A percentile compares a stretch with the other conserved stretches of the same genome.
Evolutionary conservation across 37 sponge, comb jelly and placozoan species (phyloP).

Genomic region (Chondrilla cf. caribensis): DNA sequence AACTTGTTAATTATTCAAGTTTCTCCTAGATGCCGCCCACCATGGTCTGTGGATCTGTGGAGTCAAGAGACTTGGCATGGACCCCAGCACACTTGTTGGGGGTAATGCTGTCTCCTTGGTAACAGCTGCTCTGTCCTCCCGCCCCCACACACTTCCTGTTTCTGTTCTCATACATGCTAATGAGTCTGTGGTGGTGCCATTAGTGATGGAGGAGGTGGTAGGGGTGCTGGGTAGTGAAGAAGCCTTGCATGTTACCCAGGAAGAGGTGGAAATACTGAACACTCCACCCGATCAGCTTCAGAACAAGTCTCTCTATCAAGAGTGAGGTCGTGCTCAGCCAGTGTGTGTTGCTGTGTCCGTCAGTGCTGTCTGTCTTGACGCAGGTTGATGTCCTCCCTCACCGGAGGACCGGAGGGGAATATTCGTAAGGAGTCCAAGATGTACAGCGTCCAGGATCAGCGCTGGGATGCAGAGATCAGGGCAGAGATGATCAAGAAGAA

Average conservation of each 20-base stretch:
- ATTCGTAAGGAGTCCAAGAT: constrained; percentile 74
- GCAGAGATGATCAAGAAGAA: constrained; percentile 25
- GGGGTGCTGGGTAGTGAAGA: constrained; percentile 26
- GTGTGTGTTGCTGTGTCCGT: background rate
- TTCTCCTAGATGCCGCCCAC: constrained; percentile 14
- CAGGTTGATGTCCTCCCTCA: constrained; percentile 12
- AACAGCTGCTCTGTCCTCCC: background rate
- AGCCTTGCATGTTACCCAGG: constrained; percentile 33
- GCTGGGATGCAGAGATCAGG: constrained; percentile 87
- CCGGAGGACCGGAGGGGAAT: constrained; percentile 33
- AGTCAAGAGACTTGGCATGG: constrained; percentile 29
- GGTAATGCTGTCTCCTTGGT: background rate
- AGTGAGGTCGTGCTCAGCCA: constrained; percentile 39
- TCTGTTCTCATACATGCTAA: constrained; percentile 20
- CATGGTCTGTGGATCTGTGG: constrained; percentile 44
- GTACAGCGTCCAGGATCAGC: constrained; percentile 91
- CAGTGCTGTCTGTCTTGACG: no score
- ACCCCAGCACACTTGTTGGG: constrained; percentile 10
- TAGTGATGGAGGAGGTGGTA: constrained; percentile 35
- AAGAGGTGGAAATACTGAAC: constrained; percentile 56
- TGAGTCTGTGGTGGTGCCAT: background rate
- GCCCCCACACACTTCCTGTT: background rate
- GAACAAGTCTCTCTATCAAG: constrained; percentile 39
- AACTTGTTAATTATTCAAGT: background rate
- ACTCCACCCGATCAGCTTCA: constrained; percentile 64